These are phyloP conservation scores for Bruchidius siliquastri DNA, from an alignment of 2,888 invertebrate species.

Conservation along the genomic window DNA sequence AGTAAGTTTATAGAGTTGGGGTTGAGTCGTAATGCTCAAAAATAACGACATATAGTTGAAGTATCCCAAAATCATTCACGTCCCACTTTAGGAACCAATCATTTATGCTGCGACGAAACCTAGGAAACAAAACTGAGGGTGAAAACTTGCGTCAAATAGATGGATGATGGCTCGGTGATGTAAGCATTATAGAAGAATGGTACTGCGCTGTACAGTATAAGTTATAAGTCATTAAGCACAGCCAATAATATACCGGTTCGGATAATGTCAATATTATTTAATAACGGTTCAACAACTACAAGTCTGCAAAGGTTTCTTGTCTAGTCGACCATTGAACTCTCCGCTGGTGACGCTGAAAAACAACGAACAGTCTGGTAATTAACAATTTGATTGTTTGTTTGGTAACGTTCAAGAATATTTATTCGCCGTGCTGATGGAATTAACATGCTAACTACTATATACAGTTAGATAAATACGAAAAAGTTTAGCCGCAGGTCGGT, in stretches of 20 bases:
- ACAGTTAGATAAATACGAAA: conserved; percentile 2
- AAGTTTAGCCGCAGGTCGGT: background rate
- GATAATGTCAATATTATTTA: background rate
- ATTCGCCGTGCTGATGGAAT: background rate
- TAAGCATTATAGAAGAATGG: background rate
- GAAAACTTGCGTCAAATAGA: too few relatives aligned
- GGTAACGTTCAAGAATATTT: conserved; percentile 2
- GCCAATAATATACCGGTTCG: background rate
- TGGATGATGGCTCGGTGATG: too few relatives aligned
- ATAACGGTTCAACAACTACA: background rate
- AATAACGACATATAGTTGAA: too few relatives aligned
- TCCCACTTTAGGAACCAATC: too few relatives aligned
- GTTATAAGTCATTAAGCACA: background rate
- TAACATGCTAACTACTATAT: background rate
- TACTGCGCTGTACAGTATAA: background rate
- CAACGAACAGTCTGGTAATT: conserved; percentile 12
- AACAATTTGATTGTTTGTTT: conserved; percentile 11
- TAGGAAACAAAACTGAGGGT: too few relatives aligned
- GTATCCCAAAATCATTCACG: too few relatives aligned
- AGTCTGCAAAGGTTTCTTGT: conserved; percentile 21
- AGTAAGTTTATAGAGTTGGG: too few relatives aligned
- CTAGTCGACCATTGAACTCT: conserved; percentile 30
- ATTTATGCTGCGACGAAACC: too few relatives aligned
- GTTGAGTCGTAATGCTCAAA: too few relatives aligned
- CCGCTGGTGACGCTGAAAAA: conserved; percentile 16